These are phyloP conservation scores for Agrotis puta DNA, from an alignment of 2,888 invertebrate genomes.

Conservation along the genomic window DNA sequence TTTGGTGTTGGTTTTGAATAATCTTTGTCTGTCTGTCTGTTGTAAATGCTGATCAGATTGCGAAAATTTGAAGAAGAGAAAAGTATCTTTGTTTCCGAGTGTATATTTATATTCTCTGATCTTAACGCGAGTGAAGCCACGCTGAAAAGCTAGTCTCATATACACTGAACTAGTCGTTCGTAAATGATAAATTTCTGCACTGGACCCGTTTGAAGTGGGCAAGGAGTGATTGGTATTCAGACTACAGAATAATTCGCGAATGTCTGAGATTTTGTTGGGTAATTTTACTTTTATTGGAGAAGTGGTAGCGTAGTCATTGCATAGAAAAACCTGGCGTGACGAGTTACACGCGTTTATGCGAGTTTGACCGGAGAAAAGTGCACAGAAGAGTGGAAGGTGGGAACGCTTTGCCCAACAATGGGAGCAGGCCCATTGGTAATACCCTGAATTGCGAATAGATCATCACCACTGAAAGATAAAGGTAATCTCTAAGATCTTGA, in stretches of 20 bases:
- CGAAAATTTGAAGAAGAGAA: neutral
- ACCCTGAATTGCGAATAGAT: too few relatives aligned
- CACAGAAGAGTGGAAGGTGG: too few relatives aligned
- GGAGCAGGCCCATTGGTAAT: too few relatives aligned
- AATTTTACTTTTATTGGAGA: neutral
- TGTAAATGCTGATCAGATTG: neutral
- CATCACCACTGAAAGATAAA: too few relatives aligned
- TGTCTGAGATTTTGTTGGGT: conserved; percentile 15
- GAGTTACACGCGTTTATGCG: too few relatives aligned
- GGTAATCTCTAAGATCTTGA: too few relatives aligned
- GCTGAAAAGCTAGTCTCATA: conserved; percentile 14
- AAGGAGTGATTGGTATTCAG: conserved; percentile 51
- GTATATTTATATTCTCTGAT: neutral
- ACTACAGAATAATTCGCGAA: conserved; percentile 36
- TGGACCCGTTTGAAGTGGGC: conserved; percentile 49
- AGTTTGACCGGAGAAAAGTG: too few relatives aligned
- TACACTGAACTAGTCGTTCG: conserved; percentile 35
- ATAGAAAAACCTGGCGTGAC: too few relatives aligned
- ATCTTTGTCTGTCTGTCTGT: too few relatives aligned
- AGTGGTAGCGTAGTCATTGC: too few relatives aligned
- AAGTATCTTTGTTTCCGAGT: neutral
- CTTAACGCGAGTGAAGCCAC: neutral
- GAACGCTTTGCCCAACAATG: too few relatives aligned
- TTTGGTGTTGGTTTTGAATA: too few relatives aligned
- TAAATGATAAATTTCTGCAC: conserved; percentile 57